A percentile compares a stretch with the other conserved stretches of the same genome.
These are phyloP conservation scores for Eupithecia subumbrata DNA, from an alignment of 2,888 invertebrate species.

Conservation along the genomic window DNA sequence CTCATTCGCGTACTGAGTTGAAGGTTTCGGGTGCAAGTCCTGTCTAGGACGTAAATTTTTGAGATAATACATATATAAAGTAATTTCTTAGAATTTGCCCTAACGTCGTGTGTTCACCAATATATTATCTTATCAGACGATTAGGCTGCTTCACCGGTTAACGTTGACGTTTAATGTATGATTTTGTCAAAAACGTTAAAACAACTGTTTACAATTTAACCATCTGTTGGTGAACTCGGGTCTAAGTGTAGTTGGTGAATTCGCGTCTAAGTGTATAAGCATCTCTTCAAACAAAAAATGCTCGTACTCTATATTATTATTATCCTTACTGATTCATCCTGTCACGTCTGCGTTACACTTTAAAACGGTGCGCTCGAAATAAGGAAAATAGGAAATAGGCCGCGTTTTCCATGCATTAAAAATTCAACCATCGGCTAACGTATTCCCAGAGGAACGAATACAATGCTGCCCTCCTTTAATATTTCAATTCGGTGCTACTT, in stretches of 20 bases:
- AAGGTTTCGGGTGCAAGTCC: neutral
- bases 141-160: too few relatives aligned
- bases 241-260: too few relatives aligned
- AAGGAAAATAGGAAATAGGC: constrained; percentile 5
- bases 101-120: too few relatives aligned
- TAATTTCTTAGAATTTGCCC: too few relatives aligned
- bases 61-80: neutral
- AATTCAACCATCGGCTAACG: constrained; percentile 15
- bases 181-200: too few relatives aligned
- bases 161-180: too few relatives aligned
- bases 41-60: neutral
- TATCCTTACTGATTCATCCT: neutral
- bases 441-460: constrained; percentile 19
- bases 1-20: neutral
- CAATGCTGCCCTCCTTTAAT: constrained; percentile 22
- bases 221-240: too few relatives aligned
- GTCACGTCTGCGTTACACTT: neutral
- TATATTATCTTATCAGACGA: too few relatives aligned
- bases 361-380: neutral
- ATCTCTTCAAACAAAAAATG: neutral
- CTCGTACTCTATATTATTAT: neutral
- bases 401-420: constrained; percentile 20
- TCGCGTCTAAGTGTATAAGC: too few relatives aligned
- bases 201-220: too few relatives aligned
- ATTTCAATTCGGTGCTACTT: constrained; percentile 25